Conservation (phyloP, 2,888 invertebrate genomes). For the Limulus polyphemus region DNA sequence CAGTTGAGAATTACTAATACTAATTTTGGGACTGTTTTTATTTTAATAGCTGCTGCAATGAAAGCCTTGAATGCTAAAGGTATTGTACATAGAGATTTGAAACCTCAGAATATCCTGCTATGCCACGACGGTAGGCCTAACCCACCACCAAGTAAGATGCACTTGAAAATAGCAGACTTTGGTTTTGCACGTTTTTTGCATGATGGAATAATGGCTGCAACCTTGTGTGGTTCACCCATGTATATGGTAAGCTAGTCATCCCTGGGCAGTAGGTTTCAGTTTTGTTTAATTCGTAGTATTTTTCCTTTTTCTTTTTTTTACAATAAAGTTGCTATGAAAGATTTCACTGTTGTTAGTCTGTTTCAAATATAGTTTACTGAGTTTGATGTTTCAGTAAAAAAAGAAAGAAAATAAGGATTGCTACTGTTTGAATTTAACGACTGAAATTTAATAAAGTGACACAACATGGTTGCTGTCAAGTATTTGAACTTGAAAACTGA, state of each 20-base stretch:
- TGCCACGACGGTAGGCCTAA: constrained; percentile 59
- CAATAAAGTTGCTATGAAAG: background rate
- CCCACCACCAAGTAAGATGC: constrained; percentile 70
- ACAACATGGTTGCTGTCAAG: no score
- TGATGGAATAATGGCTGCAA: constrained; percentile 99
- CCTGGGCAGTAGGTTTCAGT: no score
- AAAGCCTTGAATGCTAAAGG: constrained; percentile 92
- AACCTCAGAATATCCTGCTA: constrained; percentile 96
- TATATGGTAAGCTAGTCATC: constrained; percentile 65
- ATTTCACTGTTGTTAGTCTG: no score
- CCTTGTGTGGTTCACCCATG: constrained; percentile 98
- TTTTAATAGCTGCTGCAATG: constrained; percentile 76
- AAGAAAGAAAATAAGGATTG: no score
- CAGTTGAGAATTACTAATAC: no score
- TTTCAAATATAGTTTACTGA: no score
- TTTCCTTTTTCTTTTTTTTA: constrained; percentile 6
- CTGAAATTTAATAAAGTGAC: no score
- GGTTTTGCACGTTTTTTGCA: constrained; percentile 96
- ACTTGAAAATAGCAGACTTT: constrained; percentile 90
- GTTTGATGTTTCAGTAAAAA: no score
- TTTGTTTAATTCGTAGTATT: background rate
- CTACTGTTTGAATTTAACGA: no score
- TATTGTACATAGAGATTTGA: constrained; percentile 96
- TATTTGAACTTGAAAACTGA: no score
- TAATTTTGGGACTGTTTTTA: constrained; percentile 1